These are phyloP conservation scores for Pseudococcus longispinus DNA, from an alignment of 2,888 invertebrate genomes.

Conservation along the genomic window DNA sequence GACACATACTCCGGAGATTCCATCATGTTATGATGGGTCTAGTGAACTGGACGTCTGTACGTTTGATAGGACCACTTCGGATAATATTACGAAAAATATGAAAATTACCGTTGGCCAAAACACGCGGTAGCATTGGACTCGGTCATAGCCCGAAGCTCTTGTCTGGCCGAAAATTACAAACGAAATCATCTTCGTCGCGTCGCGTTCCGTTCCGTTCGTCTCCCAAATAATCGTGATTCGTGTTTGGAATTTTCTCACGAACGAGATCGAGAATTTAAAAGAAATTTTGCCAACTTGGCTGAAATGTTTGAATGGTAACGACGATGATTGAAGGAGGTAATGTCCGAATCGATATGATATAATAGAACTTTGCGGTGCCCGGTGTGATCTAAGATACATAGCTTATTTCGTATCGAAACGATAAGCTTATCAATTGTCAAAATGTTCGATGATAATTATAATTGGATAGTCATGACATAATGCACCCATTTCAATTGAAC, in stretches of 20 bases:
- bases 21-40: neutral
- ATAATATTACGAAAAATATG: neutral
- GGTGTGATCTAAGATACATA: too few species aligned
- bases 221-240: neutral
- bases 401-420: too few species aligned
- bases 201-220: neutral
- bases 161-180: slow-evolving; percentile 36
- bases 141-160: slow-evolving; percentile 5
- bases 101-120: slow-evolving; percentile 11
- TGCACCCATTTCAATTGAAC: too few species aligned
- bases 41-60: neutral
- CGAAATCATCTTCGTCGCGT: neutral
- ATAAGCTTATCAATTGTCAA: too few species aligned
- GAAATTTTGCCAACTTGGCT: too few species aligned
- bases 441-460: too few species aligned
- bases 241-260: neutral
- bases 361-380: too few species aligned
- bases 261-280: neutral
- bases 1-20: neutral
- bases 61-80: neutral
- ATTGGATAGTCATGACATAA: too few species aligned
- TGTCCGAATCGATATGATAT: too few species aligned
- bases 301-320: too few species aligned
- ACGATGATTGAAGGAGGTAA: too few species aligned
- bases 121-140: slow-evolving; percentile 18